Base-by-base conservation (phyloP, 2,888 invertebrate species). In the Oxycera nigricornis region DNA sequence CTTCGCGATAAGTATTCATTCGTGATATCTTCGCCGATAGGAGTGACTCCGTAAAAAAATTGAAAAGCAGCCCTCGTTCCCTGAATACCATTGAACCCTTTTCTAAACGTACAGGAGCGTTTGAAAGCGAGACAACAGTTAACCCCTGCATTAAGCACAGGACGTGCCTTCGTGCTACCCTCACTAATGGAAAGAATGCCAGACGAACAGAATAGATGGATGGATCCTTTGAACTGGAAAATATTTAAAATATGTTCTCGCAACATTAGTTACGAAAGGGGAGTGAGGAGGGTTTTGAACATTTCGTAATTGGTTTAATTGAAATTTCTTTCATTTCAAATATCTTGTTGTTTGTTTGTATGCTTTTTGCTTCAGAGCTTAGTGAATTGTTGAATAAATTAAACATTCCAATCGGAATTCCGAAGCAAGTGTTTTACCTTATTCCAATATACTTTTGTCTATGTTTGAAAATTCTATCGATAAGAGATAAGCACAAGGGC, bases 241-340 rank as follows among this genome's bases (percentile, higher is more conserved):
- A 65, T 65, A 39, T 65, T 65, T 65, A 11, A 39, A 65, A 65
- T 65, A 39, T 65, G 39, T 65, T 70, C 31, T 1, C n/a, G 22
- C 55, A 70, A 35, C 52, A 52, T 68, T 52, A 20, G 28, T 55
- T 55, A 41, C 41, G 3, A 30, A 31, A 41, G 52, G 31, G 59
- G 73, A 73, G 59, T 73, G 61, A 55, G 39, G 61, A 61, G 20
- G 35, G 22, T 61, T 46, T 30, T 41, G 41, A 73, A 46, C 31
- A 59, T 46, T 61, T 28, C 14, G 39, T 26, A n/a, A 11, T 24
- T 35, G 30, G 61, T 73, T 61, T 73, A 73, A 73, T 73, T 73
- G 61, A 61, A 73, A 73, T 61, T 68, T 68, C 68, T 68, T 68
- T 30, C n/a, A 14, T 52, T 52, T 24, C 17, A 17, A 62, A 62